Evolutionary conservation across 2,888 invertebrate genomes (phyloP).

Genomic region (Ochropleura plecta): DNA sequence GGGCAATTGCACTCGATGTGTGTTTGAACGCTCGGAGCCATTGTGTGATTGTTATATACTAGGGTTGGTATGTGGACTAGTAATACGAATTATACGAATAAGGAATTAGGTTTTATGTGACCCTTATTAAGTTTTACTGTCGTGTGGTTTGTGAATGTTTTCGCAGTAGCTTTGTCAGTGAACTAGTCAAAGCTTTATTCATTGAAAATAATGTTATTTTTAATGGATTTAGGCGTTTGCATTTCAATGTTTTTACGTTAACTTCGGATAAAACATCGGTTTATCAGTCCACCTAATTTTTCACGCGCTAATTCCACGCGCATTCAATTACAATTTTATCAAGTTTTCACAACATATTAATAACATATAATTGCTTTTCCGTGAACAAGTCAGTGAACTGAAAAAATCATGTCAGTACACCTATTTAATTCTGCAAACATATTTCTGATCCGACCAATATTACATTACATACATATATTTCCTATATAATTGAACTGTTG

Average conservation of each 20-base stretch:
- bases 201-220: no score
- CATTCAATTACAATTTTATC: neutral
- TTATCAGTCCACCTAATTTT: neutral
- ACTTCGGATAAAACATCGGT: neutral
- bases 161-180: neutral
- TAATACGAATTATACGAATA: constrained; percentile 20
- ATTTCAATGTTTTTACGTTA: neutral
- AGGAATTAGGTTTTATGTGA: constrained; percentile 16
- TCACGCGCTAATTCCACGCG: no score
- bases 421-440: constrained; percentile 30
- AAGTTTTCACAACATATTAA: constrained; percentile 23
- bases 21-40: constrained; percentile 42
- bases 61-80: constrained; percentile 6
- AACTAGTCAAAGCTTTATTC: neutral
- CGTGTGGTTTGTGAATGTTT: neutral
- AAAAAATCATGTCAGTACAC: constrained; percentile 35
- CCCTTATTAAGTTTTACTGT: neutral
- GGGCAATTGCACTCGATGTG: constrained; percentile 55
- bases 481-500: neutral
- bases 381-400: constrained; percentile 29
- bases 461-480: constrained; percentile 1
- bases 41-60: constrained; percentile 41
- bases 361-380: constrained; percentile 31
- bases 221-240: no score
- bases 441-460: constrained; percentile 18